Evolutionary conservation across 2,113 vertebrate genomes (phyloP).

Genomic region (Corythoichthys intestinalis): DNA sequence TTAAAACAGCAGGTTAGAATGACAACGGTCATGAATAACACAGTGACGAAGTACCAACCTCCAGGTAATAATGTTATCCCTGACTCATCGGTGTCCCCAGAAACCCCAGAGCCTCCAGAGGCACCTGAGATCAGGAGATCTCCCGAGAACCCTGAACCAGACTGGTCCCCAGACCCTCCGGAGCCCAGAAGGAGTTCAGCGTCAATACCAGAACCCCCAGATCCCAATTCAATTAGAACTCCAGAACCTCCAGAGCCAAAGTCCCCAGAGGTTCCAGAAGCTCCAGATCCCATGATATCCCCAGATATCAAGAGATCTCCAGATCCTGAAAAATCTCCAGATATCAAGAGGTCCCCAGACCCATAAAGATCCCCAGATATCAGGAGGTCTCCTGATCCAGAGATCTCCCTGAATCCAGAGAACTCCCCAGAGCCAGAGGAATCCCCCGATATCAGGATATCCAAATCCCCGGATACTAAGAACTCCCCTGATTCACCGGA

Average conservation of each 20-base stretch:
- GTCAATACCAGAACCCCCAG: conserved; percentile 34
- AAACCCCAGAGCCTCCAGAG: conserved; percentile 56
- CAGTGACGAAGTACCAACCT: conserved; percentile 68
- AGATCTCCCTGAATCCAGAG: conserved; percentile 35
- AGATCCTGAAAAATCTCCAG: conserved; percentile 25
- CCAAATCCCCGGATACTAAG: conserved; percentile 27
- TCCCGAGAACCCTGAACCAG: conserved; percentile 52
- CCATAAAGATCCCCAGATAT: conserved; percentile 12
- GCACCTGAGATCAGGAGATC: conserved; percentile 49
- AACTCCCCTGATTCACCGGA: conserved; percentile 49
- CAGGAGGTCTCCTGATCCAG: conserved; percentile 41
- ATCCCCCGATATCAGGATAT: conserved; percentile 19
- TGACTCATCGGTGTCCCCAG: conserved; percentile 49
- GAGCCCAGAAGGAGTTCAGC: conserved; percentile 43
- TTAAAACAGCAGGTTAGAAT: conserved; percentile 30
- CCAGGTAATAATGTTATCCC: conserved; percentile 61
- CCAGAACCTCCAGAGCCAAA: conserved; percentile 40
- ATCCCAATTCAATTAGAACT: conserved; percentile 33
- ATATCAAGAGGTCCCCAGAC: conserved; percentile 32
- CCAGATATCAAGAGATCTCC: conserved; percentile 40
- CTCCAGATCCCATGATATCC: conserved; percentile 14
- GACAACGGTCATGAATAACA: conserved; percentile 27
- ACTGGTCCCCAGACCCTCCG: conserved; percentile 57
- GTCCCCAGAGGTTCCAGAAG: conserved; percentile 34
- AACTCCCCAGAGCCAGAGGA: conserved; percentile 6